phyloP scores from a whole-genome alignment of 2,113 vertebrate genomes.

The Nothoprocta pentlandii region DNA sequence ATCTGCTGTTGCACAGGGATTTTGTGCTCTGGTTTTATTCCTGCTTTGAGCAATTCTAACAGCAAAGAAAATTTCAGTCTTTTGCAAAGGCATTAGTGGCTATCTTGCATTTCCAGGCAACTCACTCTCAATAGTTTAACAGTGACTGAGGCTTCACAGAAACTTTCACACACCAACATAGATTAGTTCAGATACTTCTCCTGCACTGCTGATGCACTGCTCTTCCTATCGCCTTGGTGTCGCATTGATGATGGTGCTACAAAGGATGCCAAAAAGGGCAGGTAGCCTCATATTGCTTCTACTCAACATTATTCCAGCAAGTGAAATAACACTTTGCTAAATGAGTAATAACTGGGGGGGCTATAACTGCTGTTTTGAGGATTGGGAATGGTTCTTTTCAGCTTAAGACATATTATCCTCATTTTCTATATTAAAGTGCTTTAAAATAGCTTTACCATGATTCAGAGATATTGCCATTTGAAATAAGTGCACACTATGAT shows the following conservation, averaged over 20 bases:
- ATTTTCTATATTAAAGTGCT: not conserved
- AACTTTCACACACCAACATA: not conserved
- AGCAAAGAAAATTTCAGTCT: not conserved
- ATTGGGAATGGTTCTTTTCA: not conserved
- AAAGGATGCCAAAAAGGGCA: not conserved
- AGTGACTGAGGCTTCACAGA: not conserved
- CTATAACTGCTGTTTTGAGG: no score
- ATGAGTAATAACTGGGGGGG: not conserved
- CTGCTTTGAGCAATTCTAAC: not conserved
- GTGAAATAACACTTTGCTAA: not conserved
- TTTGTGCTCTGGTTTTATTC: not conserved
- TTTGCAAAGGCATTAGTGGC: not conserved
- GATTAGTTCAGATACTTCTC: not conserved
- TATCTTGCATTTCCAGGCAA: slow-evolving; percentile 10
- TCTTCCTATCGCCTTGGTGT: not conserved
- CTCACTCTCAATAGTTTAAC: slow-evolving; percentile 4
- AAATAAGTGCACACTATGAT: not conserved
- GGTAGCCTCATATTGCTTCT: not conserved
- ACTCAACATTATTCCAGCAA: not conserved
- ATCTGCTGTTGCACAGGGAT: not conserved
- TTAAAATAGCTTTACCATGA: not conserved
- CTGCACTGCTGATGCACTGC: not conserved
- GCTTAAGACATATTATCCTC: not conserved
- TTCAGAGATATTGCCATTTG: not conserved
- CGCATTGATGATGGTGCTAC: not conserved